A percentile compares a stretch with the other conserved stretches of the same genome.
Conservation (phyloP, 2,113 vertebrate species). For the Catharus minimus region DNA sequence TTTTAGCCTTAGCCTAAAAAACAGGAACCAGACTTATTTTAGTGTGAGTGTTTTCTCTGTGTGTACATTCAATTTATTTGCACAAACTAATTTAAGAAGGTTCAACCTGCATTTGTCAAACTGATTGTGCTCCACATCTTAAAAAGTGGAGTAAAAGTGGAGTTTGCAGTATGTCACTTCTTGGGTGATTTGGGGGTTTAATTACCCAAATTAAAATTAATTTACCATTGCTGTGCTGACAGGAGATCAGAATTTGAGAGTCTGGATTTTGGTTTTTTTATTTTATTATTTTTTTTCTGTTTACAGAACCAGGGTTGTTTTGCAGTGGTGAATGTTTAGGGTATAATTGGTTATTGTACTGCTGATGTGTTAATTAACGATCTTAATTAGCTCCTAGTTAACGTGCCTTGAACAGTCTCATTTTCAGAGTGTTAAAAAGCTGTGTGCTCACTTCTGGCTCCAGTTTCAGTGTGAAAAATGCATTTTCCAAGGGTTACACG, state of each 20-base stretch:
- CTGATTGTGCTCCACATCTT: not conserved
- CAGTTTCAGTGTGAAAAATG: not conserved
- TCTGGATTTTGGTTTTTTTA: not conserved
- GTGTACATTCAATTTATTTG: not conserved
- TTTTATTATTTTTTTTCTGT: not conserved
- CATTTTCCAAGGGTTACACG: not conserved
- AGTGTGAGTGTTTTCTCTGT: not conserved
- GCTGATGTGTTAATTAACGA: not conserved
- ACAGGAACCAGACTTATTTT: not conserved
- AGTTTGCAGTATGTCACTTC: not conserved
- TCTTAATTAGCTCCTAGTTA: not conserved
- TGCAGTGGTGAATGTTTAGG: not conserved
- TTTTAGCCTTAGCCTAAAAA: not conserved
- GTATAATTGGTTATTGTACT: not conserved
- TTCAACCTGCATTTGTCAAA: not conserved
- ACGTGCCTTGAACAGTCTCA: slow-evolving; percentile 44
- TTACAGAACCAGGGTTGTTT: not conserved
- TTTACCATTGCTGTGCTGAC: not conserved
- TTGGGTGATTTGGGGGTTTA: not conserved
- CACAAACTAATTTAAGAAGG: not conserved
- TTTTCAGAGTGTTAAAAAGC: not conserved
- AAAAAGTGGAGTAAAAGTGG: not conserved
- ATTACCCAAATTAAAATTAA: not conserved
- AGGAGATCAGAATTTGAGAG: not conserved
- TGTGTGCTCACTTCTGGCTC: not conserved